phyloP scores from a whole-genome alignment of 2,113 vertebrate genomes.

The Manacus vitellinus region DNA sequence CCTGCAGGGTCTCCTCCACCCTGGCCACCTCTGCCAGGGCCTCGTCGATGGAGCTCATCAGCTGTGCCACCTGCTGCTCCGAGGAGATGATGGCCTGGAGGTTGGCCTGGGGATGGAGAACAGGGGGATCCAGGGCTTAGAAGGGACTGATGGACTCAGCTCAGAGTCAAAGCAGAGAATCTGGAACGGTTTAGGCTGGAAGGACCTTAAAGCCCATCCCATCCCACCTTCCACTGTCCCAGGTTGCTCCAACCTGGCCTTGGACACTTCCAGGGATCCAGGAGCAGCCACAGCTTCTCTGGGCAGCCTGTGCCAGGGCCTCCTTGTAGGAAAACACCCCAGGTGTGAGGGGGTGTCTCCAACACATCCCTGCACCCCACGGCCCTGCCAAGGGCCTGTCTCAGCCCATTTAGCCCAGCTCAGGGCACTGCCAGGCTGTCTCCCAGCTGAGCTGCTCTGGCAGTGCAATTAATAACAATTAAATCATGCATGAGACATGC shows the following conservation, averaged over 20 bases:
- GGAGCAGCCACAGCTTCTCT: background rate
- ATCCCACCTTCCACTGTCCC: background rate
- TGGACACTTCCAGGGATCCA: background rate
- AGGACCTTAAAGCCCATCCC: background rate
- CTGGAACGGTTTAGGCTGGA: background rate
- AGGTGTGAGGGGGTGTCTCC: background rate
- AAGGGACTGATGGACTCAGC: background rate
- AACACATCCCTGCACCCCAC: accelerated
- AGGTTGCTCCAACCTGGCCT: background rate
- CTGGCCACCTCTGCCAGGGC: slow-evolving; percentile 38
- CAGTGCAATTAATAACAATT: background rate
- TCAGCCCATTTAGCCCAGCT: background rate
- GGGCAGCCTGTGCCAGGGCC: background rate
- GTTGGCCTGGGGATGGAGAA: slow-evolving; percentile 13
- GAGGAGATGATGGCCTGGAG: slow-evolving; percentile 14
- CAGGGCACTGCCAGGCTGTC: background rate
- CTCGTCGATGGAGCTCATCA: background rate
- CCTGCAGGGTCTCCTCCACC: slow-evolving; percentile 37
- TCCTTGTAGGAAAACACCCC: background rate
- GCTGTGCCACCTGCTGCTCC: slow-evolving; percentile 6
- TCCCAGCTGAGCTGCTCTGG: background rate
- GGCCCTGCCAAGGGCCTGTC: background rate
- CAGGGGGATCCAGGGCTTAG: background rate
- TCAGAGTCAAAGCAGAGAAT: too few species aligned
- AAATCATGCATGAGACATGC: background rate